These are phyloP conservation scores for Polyodon spathula DNA, from an alignment of 2,113 vertebrate species.

Conservation along the genomic window DNA sequence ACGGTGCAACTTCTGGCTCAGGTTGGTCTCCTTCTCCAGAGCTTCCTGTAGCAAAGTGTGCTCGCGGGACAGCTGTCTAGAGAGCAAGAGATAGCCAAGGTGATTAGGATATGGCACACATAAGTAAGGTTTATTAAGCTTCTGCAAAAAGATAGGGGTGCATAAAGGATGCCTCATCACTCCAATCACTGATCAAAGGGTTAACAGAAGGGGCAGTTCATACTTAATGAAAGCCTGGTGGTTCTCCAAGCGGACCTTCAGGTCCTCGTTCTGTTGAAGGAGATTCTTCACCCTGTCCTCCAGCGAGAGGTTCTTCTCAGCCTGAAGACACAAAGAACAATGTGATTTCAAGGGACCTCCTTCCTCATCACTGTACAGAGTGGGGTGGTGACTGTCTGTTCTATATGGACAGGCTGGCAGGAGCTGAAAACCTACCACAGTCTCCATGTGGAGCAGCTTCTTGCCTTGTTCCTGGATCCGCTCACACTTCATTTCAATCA, in stretches of 20 bases:
- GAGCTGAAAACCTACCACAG: slow-evolving; percentile 49
- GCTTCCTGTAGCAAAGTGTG: slow-evolving; percentile 56
- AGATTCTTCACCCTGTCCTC: slow-evolving; percentile 69
- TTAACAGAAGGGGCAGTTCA: too few relatives aligned
- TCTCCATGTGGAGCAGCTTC: slow-evolving; percentile 69
- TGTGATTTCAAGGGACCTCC: not conserved
- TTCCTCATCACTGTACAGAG: too few relatives aligned
- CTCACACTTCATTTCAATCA: slow-evolving; percentile 88
- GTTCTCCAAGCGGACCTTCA: slow-evolving; percentile 63
- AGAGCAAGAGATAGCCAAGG: not conserved
- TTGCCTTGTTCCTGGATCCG: slow-evolving; percentile 65
- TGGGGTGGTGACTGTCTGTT: too few relatives aligned
- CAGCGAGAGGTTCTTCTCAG: slow-evolving; percentile 65
- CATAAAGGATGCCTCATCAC: too few relatives aligned
- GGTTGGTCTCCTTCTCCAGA: slow-evolving; percentile 64
- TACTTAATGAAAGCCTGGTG: slow-evolving; percentile 67
- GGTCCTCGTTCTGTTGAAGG: slow-evolving; percentile 82
- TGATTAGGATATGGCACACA: not conserved
- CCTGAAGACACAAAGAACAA: slow-evolving; percentile 39
- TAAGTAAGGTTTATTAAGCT: not conserved
- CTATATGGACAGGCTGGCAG: too few relatives aligned
- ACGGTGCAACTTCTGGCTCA: slow-evolving; percentile 53
- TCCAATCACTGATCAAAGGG: too few relatives aligned
- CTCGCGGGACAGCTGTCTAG: slow-evolving; percentile 74
- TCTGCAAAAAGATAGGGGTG: too few relatives aligned